Conservation (phyloP, 2,888 invertebrate genomes). For the Cryptocheilus praepositus region DNA sequence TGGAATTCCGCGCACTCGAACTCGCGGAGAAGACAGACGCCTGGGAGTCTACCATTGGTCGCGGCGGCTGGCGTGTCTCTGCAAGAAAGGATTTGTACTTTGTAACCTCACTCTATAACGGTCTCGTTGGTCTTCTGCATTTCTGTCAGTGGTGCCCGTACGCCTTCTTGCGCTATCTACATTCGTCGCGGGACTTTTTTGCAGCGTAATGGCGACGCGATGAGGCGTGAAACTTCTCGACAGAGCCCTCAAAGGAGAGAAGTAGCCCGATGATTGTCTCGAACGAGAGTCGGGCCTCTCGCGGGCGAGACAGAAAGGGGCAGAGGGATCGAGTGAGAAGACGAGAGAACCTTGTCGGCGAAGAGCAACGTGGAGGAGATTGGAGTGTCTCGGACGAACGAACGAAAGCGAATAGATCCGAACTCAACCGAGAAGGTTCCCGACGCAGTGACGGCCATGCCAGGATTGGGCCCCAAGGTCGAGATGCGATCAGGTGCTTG, state of each 20-base stretch:
- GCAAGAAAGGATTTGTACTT: no score
- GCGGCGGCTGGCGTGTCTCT: no score
- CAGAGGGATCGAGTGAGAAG: background rate
- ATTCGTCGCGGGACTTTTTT: constrained; percentile 2
- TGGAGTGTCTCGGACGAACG: constrained; percentile 38
- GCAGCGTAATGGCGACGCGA: background rate
- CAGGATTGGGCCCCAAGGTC: constrained; percentile 32
- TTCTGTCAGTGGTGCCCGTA: no score
- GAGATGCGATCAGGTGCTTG: constrained; percentile 7
- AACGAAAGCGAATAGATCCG: constrained; percentile 50
- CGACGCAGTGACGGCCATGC: constrained; percentile 40
- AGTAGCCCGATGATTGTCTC: background rate
- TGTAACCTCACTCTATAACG: no score
- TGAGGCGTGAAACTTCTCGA: background rate
- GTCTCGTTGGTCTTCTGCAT: no score
- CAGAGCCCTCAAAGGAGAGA: no score
- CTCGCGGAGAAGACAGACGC: background rate
- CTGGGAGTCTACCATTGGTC: background rate
- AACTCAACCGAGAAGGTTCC: constrained; percentile 45
- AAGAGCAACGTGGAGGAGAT: constrained; percentile 31
- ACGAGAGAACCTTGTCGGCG: constrained; percentile 11
- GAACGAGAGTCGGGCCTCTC: background rate
- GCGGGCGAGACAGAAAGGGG: no score
- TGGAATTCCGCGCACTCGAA: background rate
- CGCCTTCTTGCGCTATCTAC: no score